These are phyloP conservation scores for Frankliniella intonsa DNA, from an alignment of 2,888 invertebrate species.

Conservation along the genomic window DNA sequence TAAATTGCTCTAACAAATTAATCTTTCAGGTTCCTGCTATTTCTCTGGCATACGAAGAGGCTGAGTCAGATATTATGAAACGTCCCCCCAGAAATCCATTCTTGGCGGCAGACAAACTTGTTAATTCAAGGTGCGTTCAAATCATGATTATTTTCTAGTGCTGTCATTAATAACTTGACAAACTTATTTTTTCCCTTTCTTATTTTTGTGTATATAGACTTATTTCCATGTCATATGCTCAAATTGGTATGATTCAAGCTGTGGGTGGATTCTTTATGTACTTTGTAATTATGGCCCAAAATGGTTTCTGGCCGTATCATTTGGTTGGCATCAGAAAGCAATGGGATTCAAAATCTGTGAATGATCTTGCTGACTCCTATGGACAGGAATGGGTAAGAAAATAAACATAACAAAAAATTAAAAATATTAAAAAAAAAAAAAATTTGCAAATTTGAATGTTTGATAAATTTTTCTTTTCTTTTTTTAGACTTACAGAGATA, in stretches of 20 bases:
- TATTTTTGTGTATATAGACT: conserved; percentile 47
- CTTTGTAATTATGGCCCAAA: conserved; percentile 71
- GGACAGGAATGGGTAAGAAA: conserved; percentile 64
- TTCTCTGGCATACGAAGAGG: conserved; percentile 70
- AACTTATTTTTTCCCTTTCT: background rate
- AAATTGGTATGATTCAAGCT: conserved; percentile 81
- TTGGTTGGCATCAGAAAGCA: conserved; percentile 63
- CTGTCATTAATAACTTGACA: no score
- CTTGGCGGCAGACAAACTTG: conserved; percentile 49
- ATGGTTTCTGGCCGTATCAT: conserved; percentile 67
- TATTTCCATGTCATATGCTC: conserved; percentile 77
- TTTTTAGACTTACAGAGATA: conserved; percentile 54
- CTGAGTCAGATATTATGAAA: conserved; percentile 72
- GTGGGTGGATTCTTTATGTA: conserved; percentile 74
- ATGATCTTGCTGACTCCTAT: conserved; percentile 64
- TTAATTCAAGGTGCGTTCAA: conserved; percentile 47
- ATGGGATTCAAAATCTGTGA: conserved; percentile 65
- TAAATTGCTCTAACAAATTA: no score
- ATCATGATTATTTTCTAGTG: conserved; percentile 1
- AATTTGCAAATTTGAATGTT: no score
- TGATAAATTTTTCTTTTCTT: background rate
- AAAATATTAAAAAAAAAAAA: no score
- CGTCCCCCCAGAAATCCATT: conserved; percentile 49
- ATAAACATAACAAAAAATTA: background rate
- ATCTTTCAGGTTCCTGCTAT: conserved; percentile 60